A percentile compares a stretch with the other conserved stretches of the same genome.
phyloP scores from a whole-genome alignment of 2,888 invertebrate species.

The Eupithecia insigniata region DNA sequence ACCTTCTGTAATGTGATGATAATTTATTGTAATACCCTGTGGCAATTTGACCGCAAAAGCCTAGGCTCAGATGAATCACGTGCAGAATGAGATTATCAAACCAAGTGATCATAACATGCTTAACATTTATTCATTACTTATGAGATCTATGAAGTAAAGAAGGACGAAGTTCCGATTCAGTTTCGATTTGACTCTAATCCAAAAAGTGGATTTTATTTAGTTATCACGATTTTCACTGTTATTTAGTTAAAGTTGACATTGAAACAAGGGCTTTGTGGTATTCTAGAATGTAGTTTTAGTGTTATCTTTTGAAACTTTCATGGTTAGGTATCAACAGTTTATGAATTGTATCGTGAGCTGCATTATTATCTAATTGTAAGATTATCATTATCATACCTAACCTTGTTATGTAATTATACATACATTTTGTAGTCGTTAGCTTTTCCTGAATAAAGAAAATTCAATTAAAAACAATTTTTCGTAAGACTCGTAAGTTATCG shows the following conservation, averaged over 20 bases:
- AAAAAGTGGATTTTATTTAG: not conserved
- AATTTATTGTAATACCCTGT: conserved; percentile 31
- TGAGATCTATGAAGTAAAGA: not conserved
- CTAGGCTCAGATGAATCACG: conserved; percentile 2
- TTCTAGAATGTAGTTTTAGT: not conserved
- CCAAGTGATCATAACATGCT: not conserved
- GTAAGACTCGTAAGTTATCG: too few relatives aligned
- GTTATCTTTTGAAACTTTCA: not conserved
- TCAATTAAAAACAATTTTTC: too few relatives aligned
- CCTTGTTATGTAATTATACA: too few relatives aligned
- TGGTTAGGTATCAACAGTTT: not conserved
- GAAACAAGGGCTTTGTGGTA: not conserved
- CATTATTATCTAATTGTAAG: too few relatives aligned
- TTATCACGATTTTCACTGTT: not conserved
- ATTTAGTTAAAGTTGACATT: not conserved
- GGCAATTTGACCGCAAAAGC: conserved; percentile 31
- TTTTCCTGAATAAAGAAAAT: too few relatives aligned
- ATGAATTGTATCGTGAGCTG: too few relatives aligned
- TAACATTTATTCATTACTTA: not conserved
- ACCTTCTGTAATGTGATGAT: conserved; percentile 29
- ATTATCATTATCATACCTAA: too few relatives aligned
- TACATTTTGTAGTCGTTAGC: too few relatives aligned
- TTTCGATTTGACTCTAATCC: not conserved
- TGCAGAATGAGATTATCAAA: conserved; percentile 15
- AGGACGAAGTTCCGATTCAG: not conserved